These are phyloP conservation scores for Operophtera brumata DNA, from an alignment of 2,888 invertebrate genomes.

Conservation along the genomic window DNA sequence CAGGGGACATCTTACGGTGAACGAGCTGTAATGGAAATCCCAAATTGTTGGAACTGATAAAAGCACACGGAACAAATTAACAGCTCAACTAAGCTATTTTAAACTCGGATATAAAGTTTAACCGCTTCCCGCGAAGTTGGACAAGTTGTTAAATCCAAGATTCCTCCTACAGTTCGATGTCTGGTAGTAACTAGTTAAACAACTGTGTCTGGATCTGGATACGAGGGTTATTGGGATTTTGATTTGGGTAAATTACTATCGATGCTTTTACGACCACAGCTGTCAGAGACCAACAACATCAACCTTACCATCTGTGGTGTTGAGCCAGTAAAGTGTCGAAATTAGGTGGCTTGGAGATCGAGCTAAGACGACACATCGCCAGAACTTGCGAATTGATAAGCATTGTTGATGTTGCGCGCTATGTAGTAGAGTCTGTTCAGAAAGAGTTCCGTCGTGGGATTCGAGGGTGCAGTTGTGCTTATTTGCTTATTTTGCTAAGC, in stretches of 20 bases:
- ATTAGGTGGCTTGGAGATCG: too few relatives aligned
- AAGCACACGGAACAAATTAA: constrained; percentile 19
- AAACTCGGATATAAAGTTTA: constrained; percentile 25
- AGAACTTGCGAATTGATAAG: too few relatives aligned
- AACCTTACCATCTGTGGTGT: too few relatives aligned
- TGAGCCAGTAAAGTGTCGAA: too few relatives aligned
- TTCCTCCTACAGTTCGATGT: constrained; percentile 9
- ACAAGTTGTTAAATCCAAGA: constrained; percentile 18
- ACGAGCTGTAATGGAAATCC: constrained; percentile 5
- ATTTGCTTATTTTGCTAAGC: too few relatives aligned
- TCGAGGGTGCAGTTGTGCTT: too few relatives aligned
- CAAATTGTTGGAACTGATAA: constrained; percentile 14
- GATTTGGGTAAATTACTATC: constrained; percentile 6
- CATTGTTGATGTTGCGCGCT: too few relatives aligned
- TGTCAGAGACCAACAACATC: not conserved
- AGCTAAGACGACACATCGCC: too few relatives aligned
- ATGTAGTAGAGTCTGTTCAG: too few relatives aligned
- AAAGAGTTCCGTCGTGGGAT: too few relatives aligned
- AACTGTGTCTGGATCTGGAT: not conserved
- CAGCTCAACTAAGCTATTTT: constrained; percentile 30
- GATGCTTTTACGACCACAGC: constrained; percentile 9
- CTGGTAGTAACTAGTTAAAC: not conserved
- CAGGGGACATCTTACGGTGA: too few relatives aligned
- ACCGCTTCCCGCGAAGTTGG: constrained; percentile 16
- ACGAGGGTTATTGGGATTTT: constrained; percentile 11